phyloP scores from a whole-genome alignment of 2,888 invertebrate genomes.

The Lacanobia wlatinum region DNA sequence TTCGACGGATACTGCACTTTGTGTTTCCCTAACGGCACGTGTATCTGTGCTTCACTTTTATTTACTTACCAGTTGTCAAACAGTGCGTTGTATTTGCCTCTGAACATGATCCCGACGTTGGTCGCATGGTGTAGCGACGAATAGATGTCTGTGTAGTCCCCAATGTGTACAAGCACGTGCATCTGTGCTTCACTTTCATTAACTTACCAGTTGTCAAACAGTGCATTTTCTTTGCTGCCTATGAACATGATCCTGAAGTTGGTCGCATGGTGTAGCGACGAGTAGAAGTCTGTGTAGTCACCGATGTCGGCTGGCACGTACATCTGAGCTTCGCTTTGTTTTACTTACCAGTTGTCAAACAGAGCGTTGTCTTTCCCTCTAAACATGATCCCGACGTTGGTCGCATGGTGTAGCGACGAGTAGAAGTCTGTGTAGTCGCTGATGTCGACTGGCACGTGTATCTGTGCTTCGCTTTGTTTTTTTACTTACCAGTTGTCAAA shows the following conservation, averaged over 20 bases:
- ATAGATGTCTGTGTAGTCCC: constrained; percentile 99
- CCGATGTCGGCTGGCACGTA: constrained; percentile 98
- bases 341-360: constrained; percentile 97
- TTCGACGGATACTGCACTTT: too few relatives aligned
- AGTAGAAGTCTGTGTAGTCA: constrained; percentile 99
- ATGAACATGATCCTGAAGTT: constrained; percentile 99
- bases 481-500: constrained; percentile 97
- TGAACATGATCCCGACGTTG: constrained; percentile 99
- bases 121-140: constrained; percentile 99
- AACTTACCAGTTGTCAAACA: constrained; percentile 98
- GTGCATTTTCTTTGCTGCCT: constrained; percentile 97
- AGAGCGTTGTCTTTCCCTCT: constrained; percentile 98
- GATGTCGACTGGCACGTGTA: constrained; percentile 98
- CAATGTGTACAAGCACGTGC: constrained; percentile 98
- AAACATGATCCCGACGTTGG: constrained; percentile 99
- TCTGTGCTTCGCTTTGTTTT: constrained; percentile 93
- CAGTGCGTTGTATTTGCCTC: constrained; percentile 98
- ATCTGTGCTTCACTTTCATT: constrained; percentile 94
- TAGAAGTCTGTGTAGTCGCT: constrained; percentile 99
- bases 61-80: constrained; percentile 97
- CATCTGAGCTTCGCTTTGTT: constrained; percentile 95
- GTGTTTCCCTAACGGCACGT: background rate
- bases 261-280: constrained; percentile 98
- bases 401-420: constrained; percentile 99
- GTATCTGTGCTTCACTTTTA: background rate